These are phyloP conservation scores for Microctonus brassicae DNA, from an alignment of 2,888 invertebrate genomes.

Conservation along the genomic window DNA sequence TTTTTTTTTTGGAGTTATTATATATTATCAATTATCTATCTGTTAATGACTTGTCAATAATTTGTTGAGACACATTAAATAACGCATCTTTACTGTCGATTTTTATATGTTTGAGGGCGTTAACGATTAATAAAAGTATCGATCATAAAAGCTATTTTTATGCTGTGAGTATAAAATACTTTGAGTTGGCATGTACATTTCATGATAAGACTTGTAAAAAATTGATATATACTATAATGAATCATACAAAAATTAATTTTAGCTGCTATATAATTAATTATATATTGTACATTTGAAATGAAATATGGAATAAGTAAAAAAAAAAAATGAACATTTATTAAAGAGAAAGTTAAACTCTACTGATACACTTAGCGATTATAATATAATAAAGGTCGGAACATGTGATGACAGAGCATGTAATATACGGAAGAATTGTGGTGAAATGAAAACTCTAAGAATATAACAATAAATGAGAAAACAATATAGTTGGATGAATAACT, in stretches of 20 bases:
- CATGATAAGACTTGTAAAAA: background rate
- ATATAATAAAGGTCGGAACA: background rate
- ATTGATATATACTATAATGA: background rate
- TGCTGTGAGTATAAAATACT: background rate
- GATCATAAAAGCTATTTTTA: too few species aligned
- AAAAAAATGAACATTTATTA: too few species aligned
- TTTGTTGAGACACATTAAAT: background rate
- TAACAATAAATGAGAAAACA: slow-evolving; percentile 1
- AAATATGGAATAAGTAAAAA: background rate
- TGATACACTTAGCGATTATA: too few species aligned
- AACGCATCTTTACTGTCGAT: background rate
- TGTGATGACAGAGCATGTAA: background rate
- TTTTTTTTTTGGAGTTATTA: background rate
- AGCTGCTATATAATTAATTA: background rate
- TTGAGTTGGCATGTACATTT: background rate
- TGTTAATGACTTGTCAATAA: background rate
- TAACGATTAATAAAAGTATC: background rate
- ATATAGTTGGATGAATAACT: background rate
- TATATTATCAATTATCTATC: background rate
- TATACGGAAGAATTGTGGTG: background rate
- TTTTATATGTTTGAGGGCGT: background rate
- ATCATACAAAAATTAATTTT: background rate
- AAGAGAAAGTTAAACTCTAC: slow-evolving; percentile 4
- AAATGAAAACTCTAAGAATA: background rate
- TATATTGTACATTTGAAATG: background rate